Conservation (phyloP, 2,888 invertebrate species). For the Troides oblongomaculatus region DNA sequence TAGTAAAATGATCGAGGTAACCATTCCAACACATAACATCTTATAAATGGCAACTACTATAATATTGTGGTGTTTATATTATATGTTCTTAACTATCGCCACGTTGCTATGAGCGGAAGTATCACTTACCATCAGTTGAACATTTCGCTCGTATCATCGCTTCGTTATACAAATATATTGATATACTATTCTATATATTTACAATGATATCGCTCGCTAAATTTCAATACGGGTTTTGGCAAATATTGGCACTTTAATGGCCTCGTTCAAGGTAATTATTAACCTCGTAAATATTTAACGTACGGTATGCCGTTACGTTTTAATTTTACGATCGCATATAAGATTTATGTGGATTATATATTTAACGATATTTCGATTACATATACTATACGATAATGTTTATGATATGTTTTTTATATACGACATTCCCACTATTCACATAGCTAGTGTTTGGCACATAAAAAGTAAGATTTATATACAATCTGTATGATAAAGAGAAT, state of each 20-base stretch:
- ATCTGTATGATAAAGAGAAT: no score
- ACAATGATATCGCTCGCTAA: not conserved
- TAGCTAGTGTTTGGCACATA: no score
- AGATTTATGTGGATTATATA: constrained; percentile 18
- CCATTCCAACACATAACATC: no score
- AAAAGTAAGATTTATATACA: no score
- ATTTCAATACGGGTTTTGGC: not conserved
- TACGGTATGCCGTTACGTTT: constrained; percentile 13
- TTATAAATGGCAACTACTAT: no score
- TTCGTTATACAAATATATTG: not conserved
- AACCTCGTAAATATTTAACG: constrained; percentile 19
- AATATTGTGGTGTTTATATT: no score
- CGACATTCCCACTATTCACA: no score
- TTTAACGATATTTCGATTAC: constrained; percentile 10
- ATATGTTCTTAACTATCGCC: no score
- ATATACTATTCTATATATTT: not conserved
- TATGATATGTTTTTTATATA: not conserved
- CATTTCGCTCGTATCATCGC: not conserved
- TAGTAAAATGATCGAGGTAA: no score
- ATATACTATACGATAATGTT: not conserved
- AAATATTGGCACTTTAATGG: not conserved
- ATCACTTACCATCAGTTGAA: no score
- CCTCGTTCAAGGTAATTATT: constrained; percentile 2
- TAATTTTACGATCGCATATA: constrained; percentile 17
- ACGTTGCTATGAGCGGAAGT: no score